Evolutionary conservation across 2,113 vertebrate genomes (phyloP).

Genomic region (Collichthys lucidus): DNA sequence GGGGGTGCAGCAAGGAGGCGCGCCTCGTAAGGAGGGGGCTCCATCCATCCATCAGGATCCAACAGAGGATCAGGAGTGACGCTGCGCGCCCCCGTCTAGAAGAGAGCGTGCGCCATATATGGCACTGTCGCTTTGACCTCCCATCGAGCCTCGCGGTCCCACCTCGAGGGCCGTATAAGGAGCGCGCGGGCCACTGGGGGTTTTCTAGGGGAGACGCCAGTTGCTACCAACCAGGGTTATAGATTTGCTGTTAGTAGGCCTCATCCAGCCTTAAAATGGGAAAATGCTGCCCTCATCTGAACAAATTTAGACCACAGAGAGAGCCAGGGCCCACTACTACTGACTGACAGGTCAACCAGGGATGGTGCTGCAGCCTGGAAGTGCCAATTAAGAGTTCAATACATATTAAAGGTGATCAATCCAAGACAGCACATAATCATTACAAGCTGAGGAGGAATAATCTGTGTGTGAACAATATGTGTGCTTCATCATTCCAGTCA

Average conservation of each 20-base stretch:
- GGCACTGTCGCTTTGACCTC: slow-evolving; percentile 89
- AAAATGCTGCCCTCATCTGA: slow-evolving; percentile 80
- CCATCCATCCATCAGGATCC: slow-evolving; percentile 48
- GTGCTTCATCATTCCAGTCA: neutral
- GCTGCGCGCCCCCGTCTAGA: slow-evolving; percentile 67
- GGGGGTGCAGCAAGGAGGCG: slow-evolving; percentile 67
- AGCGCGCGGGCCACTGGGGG: slow-evolving; percentile 75
- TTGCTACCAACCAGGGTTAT: slow-evolving; percentile 80
- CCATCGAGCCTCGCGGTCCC: slow-evolving; percentile 80
- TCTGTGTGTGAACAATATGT: neutral
- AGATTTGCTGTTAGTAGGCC: slow-evolving; percentile 74
- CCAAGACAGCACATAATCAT: neutral
- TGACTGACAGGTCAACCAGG: slow-evolving; percentile 26
- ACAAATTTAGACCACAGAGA: slow-evolving; percentile 70
- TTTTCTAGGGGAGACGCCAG: slow-evolving; percentile 74
- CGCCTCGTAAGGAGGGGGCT: slow-evolving; percentile 24
- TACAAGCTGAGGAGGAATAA: neutral
- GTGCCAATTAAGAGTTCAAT: slow-evolving; percentile 45
- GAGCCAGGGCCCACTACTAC: slow-evolving; percentile 4
- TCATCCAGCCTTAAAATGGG: slow-evolving; percentile 77
- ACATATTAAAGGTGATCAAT: neutral
- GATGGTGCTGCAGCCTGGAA: neutral
- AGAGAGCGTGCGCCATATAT: slow-evolving; percentile 89
- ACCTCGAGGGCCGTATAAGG: slow-evolving; percentile 92
- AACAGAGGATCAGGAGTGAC: slow-evolving; percentile 58